These are phyloP conservation scores for Oeneis ivallda DNA, from an alignment of 2,888 invertebrate species.

Conservation along the genomic window DNA sequence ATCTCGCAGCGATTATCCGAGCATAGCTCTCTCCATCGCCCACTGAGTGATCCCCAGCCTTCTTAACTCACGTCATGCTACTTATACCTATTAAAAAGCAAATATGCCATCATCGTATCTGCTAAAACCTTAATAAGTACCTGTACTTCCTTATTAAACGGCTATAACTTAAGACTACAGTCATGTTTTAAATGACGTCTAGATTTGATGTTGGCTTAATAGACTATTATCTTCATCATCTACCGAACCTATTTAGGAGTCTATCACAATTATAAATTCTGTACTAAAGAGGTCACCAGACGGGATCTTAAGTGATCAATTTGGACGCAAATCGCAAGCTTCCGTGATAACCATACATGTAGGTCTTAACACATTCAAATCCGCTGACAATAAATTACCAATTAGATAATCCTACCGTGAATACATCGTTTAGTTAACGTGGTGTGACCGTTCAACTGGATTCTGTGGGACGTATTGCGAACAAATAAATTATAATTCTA, in stretches of 20 bases:
- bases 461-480: not conserved
- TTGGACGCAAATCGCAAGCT: constrained; percentile 16
- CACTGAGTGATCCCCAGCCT: no score
- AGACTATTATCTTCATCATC: not conserved
- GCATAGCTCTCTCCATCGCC: no score
- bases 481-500: no score
- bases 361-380: constrained; percentile 2
- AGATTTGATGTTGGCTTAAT: not conserved
- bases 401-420: constrained; percentile 3
- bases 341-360: constrained; percentile 11
- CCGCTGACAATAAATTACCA: constrained; percentile 9
- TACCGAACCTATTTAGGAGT: not conserved
- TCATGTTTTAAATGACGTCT: no score
- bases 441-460: not conserved
- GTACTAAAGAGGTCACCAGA: not conserved
- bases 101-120: no score
- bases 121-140: no score
- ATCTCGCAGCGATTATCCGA: no score
- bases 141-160: no score
- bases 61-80: no score
- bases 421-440: not conserved
- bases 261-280: not conserved
- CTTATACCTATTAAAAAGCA: no score
- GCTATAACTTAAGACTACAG: not conserved
- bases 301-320: not conserved